Evolutionary conservation across 2,888 invertebrate genomes (phyloP).

Genomic region (Creontiades dilutus): DNA sequence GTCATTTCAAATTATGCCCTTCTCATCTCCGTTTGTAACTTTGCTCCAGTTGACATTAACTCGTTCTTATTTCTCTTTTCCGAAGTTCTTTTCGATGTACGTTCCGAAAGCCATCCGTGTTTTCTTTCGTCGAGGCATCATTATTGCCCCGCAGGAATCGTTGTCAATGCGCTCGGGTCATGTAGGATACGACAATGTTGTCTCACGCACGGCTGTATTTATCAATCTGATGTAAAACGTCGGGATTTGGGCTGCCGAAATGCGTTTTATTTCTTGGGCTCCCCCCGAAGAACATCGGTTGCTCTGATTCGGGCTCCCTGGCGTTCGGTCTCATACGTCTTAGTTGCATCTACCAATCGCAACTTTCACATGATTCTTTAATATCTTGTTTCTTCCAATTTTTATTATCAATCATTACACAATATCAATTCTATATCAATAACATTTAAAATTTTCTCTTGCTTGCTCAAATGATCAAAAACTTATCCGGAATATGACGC

Average conservation of each 20-base stretch:
- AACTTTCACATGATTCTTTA: no score
- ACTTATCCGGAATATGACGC: no score
- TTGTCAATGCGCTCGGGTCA: background rate
- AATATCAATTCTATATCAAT: no score
- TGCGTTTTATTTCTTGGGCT: constrained; percentile 1
- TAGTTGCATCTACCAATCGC: no score
- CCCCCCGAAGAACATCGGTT: background rate
- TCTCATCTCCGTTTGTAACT: constrained; percentile 34
- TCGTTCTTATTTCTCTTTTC: constrained; percentile 19
- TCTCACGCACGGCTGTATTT: constrained; percentile 19
- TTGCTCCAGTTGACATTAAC: constrained; percentile 41
- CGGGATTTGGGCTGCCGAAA: background rate
- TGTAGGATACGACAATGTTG: constrained; percentile 1
- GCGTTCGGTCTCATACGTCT: background rate
- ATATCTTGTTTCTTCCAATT: no score
- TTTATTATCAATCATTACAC: no score
- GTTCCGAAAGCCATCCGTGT: constrained; percentile 21
- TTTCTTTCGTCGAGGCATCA: background rate
- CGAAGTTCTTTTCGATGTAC: constrained; percentile 9
- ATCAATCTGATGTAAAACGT: constrained; percentile 14
- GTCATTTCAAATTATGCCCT: constrained; percentile 40
- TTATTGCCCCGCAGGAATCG: background rate
- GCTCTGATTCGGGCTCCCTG: background rate
- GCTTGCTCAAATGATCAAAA: no score
- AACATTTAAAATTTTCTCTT: no score